Percentiles rank a stretch among this genome's conserved stretches.
Evolutionary conservation across 1,140 invertebrate species (phyloP).

Genomic region (Euglossa dilemma): DNA sequence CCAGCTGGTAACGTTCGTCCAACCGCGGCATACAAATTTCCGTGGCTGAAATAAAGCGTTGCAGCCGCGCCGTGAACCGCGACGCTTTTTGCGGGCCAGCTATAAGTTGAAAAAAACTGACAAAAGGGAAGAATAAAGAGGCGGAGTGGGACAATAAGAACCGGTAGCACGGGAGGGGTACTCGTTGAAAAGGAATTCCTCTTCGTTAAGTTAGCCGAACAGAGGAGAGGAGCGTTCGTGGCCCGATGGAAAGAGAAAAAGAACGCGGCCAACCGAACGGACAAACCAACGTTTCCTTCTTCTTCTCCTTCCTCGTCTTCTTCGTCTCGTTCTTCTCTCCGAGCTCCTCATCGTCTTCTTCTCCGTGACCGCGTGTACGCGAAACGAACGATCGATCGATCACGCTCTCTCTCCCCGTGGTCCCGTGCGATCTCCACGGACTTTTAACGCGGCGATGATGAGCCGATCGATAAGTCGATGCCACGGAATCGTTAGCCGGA

Average conservation of each 20-base stretch:
- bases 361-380: constrained; percentile 26
- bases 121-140: constrained; percentile 60
- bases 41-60: constrained; percentile 24
- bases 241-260: constrained; percentile 25
- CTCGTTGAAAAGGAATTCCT: constrained; percentile 51
- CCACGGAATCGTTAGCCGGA: constrained; percentile 45
- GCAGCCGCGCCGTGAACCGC: not conserved
- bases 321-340: not conserved
- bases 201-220: constrained; percentile 57
- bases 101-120: constrained; percentile 49
- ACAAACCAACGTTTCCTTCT: constrained; percentile 19
- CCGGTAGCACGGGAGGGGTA: constrained; percentile 54
- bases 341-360: not conserved
- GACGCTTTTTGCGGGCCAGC: constrained; percentile 36
- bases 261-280: constrained; percentile 12
- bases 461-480: constrained; percentile 55
- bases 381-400: constrained; percentile 52
- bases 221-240: not conserved
- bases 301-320: constrained; percentile 3
- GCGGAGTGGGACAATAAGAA: constrained; percentile 62
- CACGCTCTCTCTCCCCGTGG: constrained; percentile 39
- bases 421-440: constrained; percentile 40
- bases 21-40: constrained; percentile 45
- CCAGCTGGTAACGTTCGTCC: constrained; percentile 25
- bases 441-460: constrained; percentile 51